Percentiles rank a stretch among this genome's conserved stretches.
These are phyloP conservation scores for Drosophila azteca DNA, from an alignment of 1,140 invertebrate genomes.

Conservation along the genomic window DNA sequence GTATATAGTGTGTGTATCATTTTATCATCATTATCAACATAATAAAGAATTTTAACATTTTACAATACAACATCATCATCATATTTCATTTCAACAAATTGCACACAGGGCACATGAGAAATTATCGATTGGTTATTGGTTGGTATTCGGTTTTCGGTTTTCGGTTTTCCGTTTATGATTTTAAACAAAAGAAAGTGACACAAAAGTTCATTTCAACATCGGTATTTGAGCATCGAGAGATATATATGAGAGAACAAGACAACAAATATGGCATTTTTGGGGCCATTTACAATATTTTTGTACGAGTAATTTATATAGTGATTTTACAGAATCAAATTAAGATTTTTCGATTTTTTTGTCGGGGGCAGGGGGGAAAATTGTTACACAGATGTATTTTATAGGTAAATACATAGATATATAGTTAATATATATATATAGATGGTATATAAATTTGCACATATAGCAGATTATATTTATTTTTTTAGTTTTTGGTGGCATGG, in stretches of 20 bases:
- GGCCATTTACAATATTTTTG: constrained; percentile 48
- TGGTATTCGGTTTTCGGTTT: constrained; percentile 9
- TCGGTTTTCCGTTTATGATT: constrained; percentile 2
- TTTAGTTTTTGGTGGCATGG: constrained; percentile 21
- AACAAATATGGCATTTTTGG: constrained; percentile 26
- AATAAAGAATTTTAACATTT: constrained; percentile 7
- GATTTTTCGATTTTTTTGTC: constrained; percentile 1
- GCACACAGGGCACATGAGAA: constrained; percentile 2
- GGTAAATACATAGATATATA: constrained; percentile 17
- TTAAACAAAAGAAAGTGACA: constrained; percentile 20
- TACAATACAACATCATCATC: constrained; percentile 7
- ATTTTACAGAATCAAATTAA: constrained; percentile 23
- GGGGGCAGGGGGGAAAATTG: constrained; percentile 4
- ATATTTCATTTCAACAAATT: constrained; percentile 4
- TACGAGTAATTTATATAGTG: background rate
- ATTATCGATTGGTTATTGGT: constrained; percentile 5
- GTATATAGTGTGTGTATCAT: constrained; percentile 20
- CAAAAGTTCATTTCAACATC: constrained; percentile 5
- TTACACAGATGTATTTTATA: constrained; percentile 13
- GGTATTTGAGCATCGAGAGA: constrained; percentile 18
- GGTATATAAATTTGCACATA: constrained; percentile 16
- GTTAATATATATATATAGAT: constrained; percentile 6
- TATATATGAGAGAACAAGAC: constrained; percentile 1
- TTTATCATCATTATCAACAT: background rate
- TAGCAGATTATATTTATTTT: constrained; percentile 27